Percentiles rank a stretch among this genome's conserved stretches.
Evolutionary conservation across 2,888 invertebrate species (phyloP).

Genomic region (Cephus runcator): DNA sequence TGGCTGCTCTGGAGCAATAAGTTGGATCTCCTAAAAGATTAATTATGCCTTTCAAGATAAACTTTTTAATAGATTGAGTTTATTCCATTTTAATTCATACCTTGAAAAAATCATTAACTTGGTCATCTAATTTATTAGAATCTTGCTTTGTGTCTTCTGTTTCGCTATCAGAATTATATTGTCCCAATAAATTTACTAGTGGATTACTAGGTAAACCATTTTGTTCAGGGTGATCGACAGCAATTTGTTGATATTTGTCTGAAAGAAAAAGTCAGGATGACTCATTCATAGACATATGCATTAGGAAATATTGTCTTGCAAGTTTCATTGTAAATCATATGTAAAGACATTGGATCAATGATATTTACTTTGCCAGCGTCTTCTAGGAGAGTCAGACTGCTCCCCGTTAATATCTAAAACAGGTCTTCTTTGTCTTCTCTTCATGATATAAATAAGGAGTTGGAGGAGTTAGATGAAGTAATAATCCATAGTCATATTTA

Average conservation of each 20-base stretch:
- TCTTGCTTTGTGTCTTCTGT: conserved; percentile 46
- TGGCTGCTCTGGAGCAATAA: conserved; percentile 48
- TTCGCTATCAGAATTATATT: conserved; percentile 61
- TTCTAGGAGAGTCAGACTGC: conserved; percentile 45
- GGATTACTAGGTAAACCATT: conserved; percentile 53
- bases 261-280: not conserved
- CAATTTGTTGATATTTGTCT: conserved; percentile 45
- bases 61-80: not conserved
- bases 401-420: conserved; percentile 55
- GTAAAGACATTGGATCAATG: conserved; percentile 1
- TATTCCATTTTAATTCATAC: conserved; percentile 18
- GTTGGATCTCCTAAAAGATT: conserved; percentile 54
- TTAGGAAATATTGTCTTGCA: not conserved
- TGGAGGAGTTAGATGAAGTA: not conserved
- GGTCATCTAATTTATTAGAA: conserved; percentile 49
- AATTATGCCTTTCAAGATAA: not conserved
- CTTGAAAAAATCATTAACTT: conserved; percentile 61
- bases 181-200: conserved; percentile 53
- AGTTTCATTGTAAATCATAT: not conserved
- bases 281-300: not conserved
- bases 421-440: conserved; percentile 55
- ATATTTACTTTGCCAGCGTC: conserved; percentile 50
- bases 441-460: conserved; percentile 37
- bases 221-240: conserved; percentile 40
- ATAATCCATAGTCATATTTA: not conserved